Conservation (phyloP, 64 coral and sea anemone genomes). For the Dendrophyllia cribrosa region DNA sequence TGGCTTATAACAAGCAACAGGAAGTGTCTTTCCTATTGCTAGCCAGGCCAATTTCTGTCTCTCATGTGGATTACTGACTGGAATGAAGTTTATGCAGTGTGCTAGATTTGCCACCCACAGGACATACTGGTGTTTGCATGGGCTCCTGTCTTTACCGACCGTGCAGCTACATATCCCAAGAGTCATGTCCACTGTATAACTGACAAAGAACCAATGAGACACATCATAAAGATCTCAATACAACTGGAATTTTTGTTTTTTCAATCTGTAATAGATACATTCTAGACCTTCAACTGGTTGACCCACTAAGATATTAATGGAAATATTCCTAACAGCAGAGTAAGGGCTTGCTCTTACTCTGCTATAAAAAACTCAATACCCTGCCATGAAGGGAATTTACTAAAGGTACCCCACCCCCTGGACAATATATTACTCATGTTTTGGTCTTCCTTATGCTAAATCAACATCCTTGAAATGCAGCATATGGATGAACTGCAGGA, state of each 20-base stretch:
- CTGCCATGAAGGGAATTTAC: too few relatives aligned
- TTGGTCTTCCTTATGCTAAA: conserved; percentile 7
- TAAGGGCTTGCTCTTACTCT: too few relatives aligned
- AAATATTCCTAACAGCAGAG: too few relatives aligned
- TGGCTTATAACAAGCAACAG: conserved; percentile 40
- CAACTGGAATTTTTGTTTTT: too few relatives aligned
- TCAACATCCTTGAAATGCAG: conserved; percentile 12
- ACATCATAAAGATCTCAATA: too few relatives aligned
- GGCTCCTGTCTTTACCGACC: conserved; percentile 41
- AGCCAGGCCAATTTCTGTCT: conserved; percentile 56
- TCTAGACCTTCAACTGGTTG: too few relatives aligned
- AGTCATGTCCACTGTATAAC: conserved; percentile 68
- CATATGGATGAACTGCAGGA: conserved; percentile 4
- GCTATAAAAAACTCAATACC: too few relatives aligned
- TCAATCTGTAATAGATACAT: too few relatives aligned
- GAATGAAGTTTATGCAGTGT: conserved; percentile 62
- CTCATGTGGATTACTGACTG: conserved; percentile 11
- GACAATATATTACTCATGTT: too few relatives aligned
- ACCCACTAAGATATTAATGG: too few relatives aligned
- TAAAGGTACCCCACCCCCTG: too few relatives aligned
- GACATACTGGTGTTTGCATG: conserved; percentile 58
- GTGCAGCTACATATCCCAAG: conserved; percentile 46
- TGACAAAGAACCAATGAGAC: conserved; percentile 12
- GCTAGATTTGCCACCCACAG: conserved; percentile 41
- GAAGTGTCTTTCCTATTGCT: conserved; percentile 43